These are phyloP conservation scores for Heliconius charithonia DNA, from an alignment of 2,888 invertebrate genomes.

Conservation along the genomic window DNA sequence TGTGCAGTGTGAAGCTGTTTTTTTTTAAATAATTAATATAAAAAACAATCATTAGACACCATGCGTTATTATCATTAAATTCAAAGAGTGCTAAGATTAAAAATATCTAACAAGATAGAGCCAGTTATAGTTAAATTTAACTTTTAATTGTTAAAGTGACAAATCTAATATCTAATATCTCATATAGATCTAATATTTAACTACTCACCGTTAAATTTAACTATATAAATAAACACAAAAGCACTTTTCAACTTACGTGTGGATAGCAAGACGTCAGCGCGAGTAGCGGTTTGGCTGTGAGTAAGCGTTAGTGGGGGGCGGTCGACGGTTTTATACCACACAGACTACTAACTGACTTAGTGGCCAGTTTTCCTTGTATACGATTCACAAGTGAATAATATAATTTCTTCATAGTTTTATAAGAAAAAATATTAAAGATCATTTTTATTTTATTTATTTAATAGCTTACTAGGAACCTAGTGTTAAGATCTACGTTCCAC, in stretches of 20 bases:
- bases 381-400: background rate
- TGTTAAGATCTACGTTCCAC: background rate
- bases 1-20: too few relatives aligned
- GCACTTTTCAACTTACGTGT: constrained; percentile 57
- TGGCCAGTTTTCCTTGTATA: constrained; percentile 50
- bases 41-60: too few relatives aligned
- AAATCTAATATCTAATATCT: background rate
- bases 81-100: too few relatives aligned
- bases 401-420: background rate
- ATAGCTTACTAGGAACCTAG: background rate
- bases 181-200: background rate
- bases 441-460: too few relatives aligned
- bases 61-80: too few relatives aligned
- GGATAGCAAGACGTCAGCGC: constrained; percentile 38
- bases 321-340: constrained; percentile 60
- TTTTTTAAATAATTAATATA: too few relatives aligned
- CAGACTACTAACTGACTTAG: background rate
- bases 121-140: background rate
- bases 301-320: constrained; percentile 64
- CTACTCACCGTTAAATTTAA: constrained; percentile 16
- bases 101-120: background rate
- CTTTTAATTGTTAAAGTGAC: background rate
- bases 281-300: constrained; percentile 53
- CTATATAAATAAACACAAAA: constrained; percentile 9
- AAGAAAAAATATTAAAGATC: background rate